These are phyloP conservation scores for Rousettus madagascariensis DNA, from an alignment of 2,797 vertebrate genomes.

Conservation along the genomic window DNA sequence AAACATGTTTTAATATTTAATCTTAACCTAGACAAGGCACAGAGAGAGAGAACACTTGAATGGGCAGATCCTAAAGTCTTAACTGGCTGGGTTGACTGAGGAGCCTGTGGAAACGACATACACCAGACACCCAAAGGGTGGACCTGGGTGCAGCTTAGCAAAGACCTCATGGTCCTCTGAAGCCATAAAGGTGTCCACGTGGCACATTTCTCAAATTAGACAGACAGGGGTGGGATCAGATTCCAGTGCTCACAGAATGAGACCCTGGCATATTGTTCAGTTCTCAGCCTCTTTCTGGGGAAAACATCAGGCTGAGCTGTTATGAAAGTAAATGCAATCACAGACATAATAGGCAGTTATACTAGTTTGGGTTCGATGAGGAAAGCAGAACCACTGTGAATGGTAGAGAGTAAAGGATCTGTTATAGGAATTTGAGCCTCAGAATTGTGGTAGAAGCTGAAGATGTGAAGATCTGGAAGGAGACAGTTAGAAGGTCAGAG, in stretches of 20 bases:
- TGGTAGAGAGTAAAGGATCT: neutral
- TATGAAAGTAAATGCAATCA: neutral
- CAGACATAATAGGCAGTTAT: neutral
- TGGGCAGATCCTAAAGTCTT: neutral
- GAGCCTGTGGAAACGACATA: neutral
- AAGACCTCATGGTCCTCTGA: neutral
- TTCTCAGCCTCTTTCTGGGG: neutral
- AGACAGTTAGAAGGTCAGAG: neutral
- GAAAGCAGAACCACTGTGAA: neutral
- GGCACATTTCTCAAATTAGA: neutral
- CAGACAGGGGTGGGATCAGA: neutral
- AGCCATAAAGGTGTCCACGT: neutral
- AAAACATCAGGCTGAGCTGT: neutral
- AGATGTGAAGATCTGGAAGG: neutral
- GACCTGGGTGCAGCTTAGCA: no score
- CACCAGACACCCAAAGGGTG: neutral
- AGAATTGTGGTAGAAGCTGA: neutral
- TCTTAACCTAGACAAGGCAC: neutral
- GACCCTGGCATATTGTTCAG: neutral
- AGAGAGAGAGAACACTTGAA: neutral
- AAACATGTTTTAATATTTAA: neutral
- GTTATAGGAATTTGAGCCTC: neutral
- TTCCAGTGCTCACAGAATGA: neutral
- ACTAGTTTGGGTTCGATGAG: neutral
- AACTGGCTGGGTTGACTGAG: neutral